Conservation (phyloP, 2,797 vertebrate species). For the Leucoraja ocellata region DNA sequence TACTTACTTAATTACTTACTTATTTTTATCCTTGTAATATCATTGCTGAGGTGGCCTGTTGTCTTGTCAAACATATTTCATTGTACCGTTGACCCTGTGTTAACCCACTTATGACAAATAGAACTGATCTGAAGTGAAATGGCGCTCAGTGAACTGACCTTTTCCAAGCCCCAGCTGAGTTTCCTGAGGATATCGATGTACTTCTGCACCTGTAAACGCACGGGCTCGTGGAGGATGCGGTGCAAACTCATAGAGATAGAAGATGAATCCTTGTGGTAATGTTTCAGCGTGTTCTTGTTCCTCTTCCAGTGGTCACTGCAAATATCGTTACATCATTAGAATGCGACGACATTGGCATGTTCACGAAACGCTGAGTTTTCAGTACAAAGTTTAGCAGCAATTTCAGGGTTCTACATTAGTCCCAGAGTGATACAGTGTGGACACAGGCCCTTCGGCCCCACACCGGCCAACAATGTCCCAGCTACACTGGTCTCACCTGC, state of each 20-base stretch:
- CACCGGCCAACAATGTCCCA: no score
- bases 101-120: no score
- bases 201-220: constrained; percentile 52
- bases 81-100: no score
- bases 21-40: no score
- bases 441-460: no score
- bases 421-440: no score
- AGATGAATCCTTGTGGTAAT: constrained; percentile 46
- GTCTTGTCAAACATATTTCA: no score
- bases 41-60: no score
- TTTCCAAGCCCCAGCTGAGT: constrained; percentile 41
- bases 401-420: not conserved
- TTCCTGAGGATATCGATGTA: constrained; percentile 48
- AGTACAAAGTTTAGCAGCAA: not conserved
- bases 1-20: no score
- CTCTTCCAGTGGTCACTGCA: constrained; percentile 53
- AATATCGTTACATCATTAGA: not conserved
- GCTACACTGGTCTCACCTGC: no score
- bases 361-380: not conserved
- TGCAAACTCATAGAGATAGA: constrained; percentile 44
- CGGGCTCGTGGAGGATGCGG: constrained; percentile 51
- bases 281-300: constrained; percentile 47
- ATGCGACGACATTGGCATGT: not conserved
- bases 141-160: constrained; percentile 46
- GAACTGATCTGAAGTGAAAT: no score